A percentile compares a stretch with the other conserved stretches of the same genome.
Evolutionary conservation across 2,888 invertebrate species (phyloP).

Genomic region (Serrognathus titanus): DNA sequence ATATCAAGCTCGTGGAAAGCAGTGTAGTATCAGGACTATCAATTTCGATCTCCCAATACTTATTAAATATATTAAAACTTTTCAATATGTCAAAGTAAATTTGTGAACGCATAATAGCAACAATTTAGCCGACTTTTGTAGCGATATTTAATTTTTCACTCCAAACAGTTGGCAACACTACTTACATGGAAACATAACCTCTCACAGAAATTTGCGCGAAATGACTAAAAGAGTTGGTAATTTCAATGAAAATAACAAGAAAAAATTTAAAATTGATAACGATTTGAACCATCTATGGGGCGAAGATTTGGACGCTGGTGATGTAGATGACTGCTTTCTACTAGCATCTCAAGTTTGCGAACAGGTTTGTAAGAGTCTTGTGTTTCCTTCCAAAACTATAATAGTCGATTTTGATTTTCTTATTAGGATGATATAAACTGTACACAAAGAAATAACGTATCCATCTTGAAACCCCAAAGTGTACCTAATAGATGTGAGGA

Average conservation of each 20-base stretch:
- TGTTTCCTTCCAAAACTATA: background rate
- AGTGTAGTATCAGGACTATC: no score
- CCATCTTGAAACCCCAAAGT: no score
- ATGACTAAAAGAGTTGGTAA: constrained; percentile 46
- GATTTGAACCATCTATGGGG: constrained; percentile 16
- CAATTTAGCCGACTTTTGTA: no score
- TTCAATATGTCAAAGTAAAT: no score
- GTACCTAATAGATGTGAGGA: no score
- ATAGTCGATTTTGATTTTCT: background rate
- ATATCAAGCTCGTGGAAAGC: no score
- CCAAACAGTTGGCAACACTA: no score
- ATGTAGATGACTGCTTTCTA: constrained; percentile 39
- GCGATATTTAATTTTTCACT: no score
- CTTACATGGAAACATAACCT: no score
- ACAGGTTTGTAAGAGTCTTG: constrained; percentile 10
- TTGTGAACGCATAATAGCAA: no score
- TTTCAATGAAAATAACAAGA: constrained; percentile 13
- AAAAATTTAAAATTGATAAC: constrained; percentile 16
- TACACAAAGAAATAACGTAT: constrained; percentile 19
- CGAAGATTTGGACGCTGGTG: constrained; percentile 20
- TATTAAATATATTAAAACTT: no score
- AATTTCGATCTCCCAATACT: no score
- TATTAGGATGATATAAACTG: background rate
- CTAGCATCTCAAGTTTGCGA: constrained; percentile 37
- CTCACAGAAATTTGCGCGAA: background rate